Conservation (phyloP, 1,140 invertebrate species). For the Hycleus phaleratus region DNA sequence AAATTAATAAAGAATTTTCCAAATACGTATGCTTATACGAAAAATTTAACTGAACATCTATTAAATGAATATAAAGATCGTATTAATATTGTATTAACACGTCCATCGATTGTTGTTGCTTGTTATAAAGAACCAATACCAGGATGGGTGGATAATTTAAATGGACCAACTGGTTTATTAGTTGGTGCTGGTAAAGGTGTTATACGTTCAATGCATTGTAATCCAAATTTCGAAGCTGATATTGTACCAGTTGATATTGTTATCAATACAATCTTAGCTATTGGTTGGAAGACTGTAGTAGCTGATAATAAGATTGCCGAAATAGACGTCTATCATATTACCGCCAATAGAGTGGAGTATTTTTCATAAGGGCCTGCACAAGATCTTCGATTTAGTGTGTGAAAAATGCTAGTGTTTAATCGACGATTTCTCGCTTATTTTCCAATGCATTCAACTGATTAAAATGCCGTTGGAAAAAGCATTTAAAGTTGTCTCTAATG, state of each 20-base stretch:
- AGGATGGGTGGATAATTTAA: slow-evolving; percentile 84
- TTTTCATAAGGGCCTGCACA: too few species aligned
- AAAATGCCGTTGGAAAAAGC: not conserved
- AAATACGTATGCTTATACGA: slow-evolving; percentile 76
- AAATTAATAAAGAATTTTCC: slow-evolving; percentile 65
- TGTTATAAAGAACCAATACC: slow-evolving; percentile 45
- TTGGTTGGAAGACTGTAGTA: slow-evolving; percentile 58
- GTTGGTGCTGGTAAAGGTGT: slow-evolving; percentile 64
- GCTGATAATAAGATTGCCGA: slow-evolving; percentile 25
- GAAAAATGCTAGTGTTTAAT: too few species aligned
- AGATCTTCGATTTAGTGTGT: too few species aligned
- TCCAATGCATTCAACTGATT: too few species aligned
- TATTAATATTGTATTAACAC: slow-evolving; percentile 59
- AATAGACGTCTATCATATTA: slow-evolving; percentile 29
- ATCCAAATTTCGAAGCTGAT: slow-evolving; percentile 53
- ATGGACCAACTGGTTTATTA: slow-evolving; percentile 72
- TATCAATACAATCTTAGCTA: slow-evolving; percentile 68
- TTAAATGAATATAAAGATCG: slow-evolving; percentile 51
- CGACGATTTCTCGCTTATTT: too few species aligned
- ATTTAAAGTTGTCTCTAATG: not conserved
- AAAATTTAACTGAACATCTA: slow-evolving; percentile 64
- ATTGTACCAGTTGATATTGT: slow-evolving; percentile 67
- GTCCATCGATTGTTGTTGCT: slow-evolving; percentile 60
- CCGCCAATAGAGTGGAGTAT: slow-evolving; percentile 19
- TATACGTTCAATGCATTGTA: slow-evolving; percentile 59